Evolutionary conservation across 2,113 vertebrate genomes (phyloP).

Genomic region (Baryphthengus martii): DNA sequence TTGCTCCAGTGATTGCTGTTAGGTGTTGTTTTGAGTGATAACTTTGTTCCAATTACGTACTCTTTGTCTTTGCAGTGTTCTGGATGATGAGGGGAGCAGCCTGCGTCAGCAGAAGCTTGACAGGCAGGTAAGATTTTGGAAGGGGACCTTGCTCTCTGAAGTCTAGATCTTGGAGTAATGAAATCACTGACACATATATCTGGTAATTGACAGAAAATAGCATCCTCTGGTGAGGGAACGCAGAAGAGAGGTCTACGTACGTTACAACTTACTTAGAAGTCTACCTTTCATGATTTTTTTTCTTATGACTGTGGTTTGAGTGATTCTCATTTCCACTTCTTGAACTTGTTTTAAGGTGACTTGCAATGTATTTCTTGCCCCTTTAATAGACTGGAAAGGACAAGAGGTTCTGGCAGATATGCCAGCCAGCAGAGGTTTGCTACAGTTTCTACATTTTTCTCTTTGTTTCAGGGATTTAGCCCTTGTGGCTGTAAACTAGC

Average conservation of each 20-base stretch:
- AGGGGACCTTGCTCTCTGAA: not conserved
- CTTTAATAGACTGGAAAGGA: not conserved
- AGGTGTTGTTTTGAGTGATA: not conserved
- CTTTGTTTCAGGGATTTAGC: not conserved
- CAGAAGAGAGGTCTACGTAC: not conserved
- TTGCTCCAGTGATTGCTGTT: not conserved
- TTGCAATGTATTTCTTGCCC: not conserved
- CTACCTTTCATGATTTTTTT: not conserved
- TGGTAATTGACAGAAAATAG: not conserved
- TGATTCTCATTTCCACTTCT: not conserved
- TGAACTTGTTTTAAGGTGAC: not conserved
- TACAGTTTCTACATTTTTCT: not conserved
- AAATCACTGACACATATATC: not conserved
- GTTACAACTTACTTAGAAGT: not conserved
- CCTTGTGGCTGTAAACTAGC: not conserved
- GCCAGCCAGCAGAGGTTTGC: not conserved
- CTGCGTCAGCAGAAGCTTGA: conserved; percentile 97
- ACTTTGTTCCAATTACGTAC: not conserved
- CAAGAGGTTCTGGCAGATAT: not conserved
- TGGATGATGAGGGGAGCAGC: conserved; percentile 96
- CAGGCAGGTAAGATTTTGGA: conserved; percentile 85
- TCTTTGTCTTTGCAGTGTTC: conserved; percentile 82
- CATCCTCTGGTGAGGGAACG: not conserved
- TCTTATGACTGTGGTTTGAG: not conserved
- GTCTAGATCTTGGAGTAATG: not conserved